These are phyloP conservation scores for Leptothorax acervorum DNA, from an alignment of 2,888 invertebrate genomes.

Conservation along the genomic window DNA sequence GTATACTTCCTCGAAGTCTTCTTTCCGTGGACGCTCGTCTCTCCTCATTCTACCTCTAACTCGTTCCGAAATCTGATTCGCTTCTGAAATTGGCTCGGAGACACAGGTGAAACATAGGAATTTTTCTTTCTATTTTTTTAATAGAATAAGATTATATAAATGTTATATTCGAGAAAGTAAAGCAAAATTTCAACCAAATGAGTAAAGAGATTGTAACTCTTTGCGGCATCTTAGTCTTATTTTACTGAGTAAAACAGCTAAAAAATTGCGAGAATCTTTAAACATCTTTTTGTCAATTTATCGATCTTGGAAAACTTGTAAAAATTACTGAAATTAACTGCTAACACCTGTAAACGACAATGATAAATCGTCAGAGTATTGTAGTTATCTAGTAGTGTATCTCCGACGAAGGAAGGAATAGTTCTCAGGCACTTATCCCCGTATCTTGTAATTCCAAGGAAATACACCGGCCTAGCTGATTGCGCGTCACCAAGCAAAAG, in stretches of 20 bases:
- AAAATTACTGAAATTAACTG: not conserved
- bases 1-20: slow-evolving; percentile 56
- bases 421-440: not conserved
- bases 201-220: no score
- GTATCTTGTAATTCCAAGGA: slow-evolving; percentile 14
- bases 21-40: slow-evolving; percentile 34
- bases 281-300: not conserved
- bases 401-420: not conserved
- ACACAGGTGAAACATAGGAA: slow-evolving; percentile 34
- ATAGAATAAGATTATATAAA: no score
- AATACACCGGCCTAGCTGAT: slow-evolving; percentile 7
- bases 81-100: slow-evolving; percentile 24
- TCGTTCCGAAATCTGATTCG: slow-evolving; percentile 23
- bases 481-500: slow-evolving; percentile 22
- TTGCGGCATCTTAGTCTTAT: not conserved
- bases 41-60: not conserved
- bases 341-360: slow-evolving; percentile 15
- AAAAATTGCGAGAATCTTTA: not conserved
- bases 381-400: not conserved
- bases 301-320: not conserved
- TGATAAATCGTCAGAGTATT: not conserved
- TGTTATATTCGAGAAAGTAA: no score
- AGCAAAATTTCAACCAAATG: no score
- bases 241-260: not conserved
- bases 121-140: no score